Evolutionary conservation across 2,113 vertebrate genomes (phyloP).

Genomic region (Cygnus buccinator): DNA sequence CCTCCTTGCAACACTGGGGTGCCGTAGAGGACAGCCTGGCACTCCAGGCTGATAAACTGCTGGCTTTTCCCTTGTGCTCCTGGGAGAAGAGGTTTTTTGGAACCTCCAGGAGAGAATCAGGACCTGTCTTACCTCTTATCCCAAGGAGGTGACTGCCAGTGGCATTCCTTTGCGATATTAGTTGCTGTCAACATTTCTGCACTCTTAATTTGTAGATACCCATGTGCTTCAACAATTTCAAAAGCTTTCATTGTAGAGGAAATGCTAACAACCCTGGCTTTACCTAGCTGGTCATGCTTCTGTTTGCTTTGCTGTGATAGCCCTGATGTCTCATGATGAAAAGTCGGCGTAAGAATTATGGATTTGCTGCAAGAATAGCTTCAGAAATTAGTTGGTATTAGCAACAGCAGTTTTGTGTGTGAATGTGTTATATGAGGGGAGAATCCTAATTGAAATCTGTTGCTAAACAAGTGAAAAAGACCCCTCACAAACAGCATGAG

Average conservation of each 20-base stretch:
- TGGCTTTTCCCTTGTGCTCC: background rate
- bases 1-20: background rate
- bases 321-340: background rate
- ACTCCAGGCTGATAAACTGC: no score
- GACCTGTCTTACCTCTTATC: background rate
- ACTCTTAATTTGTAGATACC: background rate
- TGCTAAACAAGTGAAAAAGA: constrained; percentile 73
- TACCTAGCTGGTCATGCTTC: background rate
- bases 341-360: background rate
- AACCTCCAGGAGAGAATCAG: background rate
- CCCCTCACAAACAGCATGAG: constrained; percentile 63
- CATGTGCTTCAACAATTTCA: background rate
- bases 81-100: background rate
- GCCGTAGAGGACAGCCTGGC: background rate
- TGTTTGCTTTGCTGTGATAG: background rate
- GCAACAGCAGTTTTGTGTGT: constrained; percentile 24
- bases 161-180: background rate
- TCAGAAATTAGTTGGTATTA: constrained; percentile 55
- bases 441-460: constrained; percentile 72
- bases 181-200: background rate
- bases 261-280: background rate
- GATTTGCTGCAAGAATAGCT: constrained; percentile 52
- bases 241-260: background rate
- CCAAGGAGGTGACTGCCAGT: background rate
- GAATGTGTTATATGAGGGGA: constrained; percentile 53